Base-by-base conservation (phyloP, 1,140 invertebrate genomes). In the Protaetia brevitarsis region DNA sequence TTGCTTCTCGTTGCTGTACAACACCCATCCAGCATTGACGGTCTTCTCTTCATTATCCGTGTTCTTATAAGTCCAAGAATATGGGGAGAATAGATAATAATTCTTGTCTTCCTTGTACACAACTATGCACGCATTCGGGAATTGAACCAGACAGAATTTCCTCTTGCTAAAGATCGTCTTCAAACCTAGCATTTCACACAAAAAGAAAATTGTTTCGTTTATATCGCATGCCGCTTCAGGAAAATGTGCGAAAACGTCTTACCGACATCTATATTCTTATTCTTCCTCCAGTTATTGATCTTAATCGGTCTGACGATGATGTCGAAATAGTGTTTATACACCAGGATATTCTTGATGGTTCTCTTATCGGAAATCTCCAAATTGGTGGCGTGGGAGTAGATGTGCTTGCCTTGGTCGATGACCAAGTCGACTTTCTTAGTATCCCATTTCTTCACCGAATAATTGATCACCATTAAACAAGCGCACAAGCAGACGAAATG, bases 271-370 rank as follows among this genome's bases (percentile, higher is more conserved):
- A 84, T 79, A 68, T 80, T 80, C 30, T 82, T 84, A 29, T 84
- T 83, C 69, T 83, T 66, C n/a, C 63, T 68, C 67, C 68, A 74
- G 13, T 72, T 69, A 21, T 72, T 67, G 27, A 76, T 72, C 13
- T 71, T 68, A 2, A 77, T 66, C 30, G 57, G 63, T 31, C 72
- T 76, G 2, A 77, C 69, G 4, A 78, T 84, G 2, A 87, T 79
- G 57, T 86, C 84, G 26, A 86, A 85, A 66, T 84, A 82, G 66
- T 86, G 82, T 2, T 84, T 83, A 66, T 84, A 82, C 21, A 86
- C 72, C 13, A 85, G 78, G 23, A 87, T 74, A 67, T 86, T 86
- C 63, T 82, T 83, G 11, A 87, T 82, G 1, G 82, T 80, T 65
- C 84, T 81, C 63, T 84, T 84, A 28, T 82, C 80, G 10, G 80